phyloP scores from a whole-genome alignment of 2,888 invertebrate genomes.

The Troilus luridus region DNA sequence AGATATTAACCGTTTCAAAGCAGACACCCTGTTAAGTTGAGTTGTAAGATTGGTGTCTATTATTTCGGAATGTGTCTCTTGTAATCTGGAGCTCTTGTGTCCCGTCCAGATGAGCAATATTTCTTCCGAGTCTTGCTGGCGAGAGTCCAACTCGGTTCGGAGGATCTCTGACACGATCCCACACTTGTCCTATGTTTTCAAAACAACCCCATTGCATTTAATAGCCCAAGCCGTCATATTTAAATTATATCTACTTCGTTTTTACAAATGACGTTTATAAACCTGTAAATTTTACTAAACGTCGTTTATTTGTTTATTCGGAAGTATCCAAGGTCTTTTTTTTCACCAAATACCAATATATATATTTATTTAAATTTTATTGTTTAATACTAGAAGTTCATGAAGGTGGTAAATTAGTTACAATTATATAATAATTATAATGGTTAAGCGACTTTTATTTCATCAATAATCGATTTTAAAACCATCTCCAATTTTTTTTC shows the following conservation, averaged over 20 bases:
- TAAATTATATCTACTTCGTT: not conserved
- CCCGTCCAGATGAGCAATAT: not conserved
- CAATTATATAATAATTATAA: too few species aligned
- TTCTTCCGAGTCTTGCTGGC: not conserved
- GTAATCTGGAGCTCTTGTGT: not conserved
- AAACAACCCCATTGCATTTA: not conserved
- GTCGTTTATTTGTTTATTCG: too few species aligned
- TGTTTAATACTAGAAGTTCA: too few species aligned
- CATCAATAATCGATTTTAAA: too few species aligned
- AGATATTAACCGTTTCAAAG: not conserved
- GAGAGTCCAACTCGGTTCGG: not conserved
- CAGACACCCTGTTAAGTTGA: not conserved
- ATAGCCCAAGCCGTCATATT: not conserved
- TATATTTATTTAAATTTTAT: too few species aligned
- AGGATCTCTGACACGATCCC: not conserved
- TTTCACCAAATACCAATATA: too few species aligned
- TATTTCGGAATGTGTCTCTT: slow-evolving; percentile 7
- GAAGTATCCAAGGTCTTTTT: too few species aligned
- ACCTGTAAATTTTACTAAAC: too few species aligned
- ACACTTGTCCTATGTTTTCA: not conserved
- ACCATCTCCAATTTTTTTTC: too few species aligned
- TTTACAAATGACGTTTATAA: too few species aligned
- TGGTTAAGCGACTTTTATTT: too few species aligned
- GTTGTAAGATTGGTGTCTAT: not conserved
- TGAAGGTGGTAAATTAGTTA: too few species aligned